phyloP scores from a whole-genome alignment of 2,888 invertebrate genomes.

The Cabera pusaria region DNA sequence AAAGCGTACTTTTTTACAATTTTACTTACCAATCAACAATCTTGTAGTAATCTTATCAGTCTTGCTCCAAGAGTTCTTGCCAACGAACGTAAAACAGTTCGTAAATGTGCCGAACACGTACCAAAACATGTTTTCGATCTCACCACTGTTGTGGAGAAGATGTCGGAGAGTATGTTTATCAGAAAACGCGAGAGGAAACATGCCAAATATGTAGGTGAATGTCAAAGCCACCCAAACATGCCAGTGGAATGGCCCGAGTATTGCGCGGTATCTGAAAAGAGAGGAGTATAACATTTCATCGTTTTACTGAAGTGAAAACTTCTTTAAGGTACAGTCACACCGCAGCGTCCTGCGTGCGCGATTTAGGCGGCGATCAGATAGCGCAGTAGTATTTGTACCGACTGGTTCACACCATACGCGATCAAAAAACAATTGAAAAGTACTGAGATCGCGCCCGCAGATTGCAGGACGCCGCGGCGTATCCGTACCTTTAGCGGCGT shows the following conservation, averaged over 20 bases:
- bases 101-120: conserved; percentile 94
- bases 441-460: too few relatives aligned
- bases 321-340: too few relatives aligned
- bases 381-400: too few relatives aligned
- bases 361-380: too few relatives aligned
- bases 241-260: conserved; percentile 93
- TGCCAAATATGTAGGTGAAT: conserved; percentile 87
- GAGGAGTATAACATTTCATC: too few relatives aligned
- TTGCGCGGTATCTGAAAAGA: conserved; percentile 89
- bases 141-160: conserved; percentile 86
- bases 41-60: conserved; percentile 87
- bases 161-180: conserved; percentile 87
- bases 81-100: conserved; percentile 89
- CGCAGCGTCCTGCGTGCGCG: too few relatives aligned
- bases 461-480: too few relatives aligned
- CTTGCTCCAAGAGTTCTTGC: conserved; percentile 88
- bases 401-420: too few relatives aligned
- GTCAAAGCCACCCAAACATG: conserved; percentile 90
- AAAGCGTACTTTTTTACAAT: too few relatives aligned
- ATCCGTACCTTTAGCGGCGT: too few relatives aligned
- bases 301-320: too few relatives aligned
- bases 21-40: conserved; percentile 86
- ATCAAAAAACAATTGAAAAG: too few relatives aligned
- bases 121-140: conserved; percentile 94
- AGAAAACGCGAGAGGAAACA: conserved; percentile 89